These are phyloP conservation scores for Neodiprion pinetum DNA, from an alignment of 1,140 invertebrate species.

Conservation along the genomic window DNA sequence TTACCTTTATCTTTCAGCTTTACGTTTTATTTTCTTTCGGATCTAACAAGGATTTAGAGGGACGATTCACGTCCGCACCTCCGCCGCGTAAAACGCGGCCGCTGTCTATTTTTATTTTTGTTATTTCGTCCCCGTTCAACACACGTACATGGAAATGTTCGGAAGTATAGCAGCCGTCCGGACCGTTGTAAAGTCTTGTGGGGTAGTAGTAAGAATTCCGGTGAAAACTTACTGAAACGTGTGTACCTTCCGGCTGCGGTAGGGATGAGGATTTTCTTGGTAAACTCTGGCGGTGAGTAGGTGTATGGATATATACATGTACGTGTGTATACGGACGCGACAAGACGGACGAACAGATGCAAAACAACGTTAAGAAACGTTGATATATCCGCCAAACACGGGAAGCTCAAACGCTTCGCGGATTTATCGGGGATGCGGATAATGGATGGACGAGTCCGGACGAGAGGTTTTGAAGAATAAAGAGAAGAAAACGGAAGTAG, in stretches of 20 bases:
- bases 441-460: constrained; percentile 47
- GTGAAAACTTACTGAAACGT: not conserved
- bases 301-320: too few relatives aligned
- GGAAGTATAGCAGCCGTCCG: not conserved
- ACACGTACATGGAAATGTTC: too few relatives aligned
- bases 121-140: too few relatives aligned
- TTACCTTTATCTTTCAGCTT: constrained; percentile 9
- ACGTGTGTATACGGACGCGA: constrained; percentile 14
- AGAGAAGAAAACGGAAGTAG: not conserved
- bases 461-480: constrained; percentile 3
- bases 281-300: not conserved
- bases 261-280: not conserved
- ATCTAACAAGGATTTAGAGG: constrained; percentile 53
- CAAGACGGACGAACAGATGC: constrained; percentile 32
- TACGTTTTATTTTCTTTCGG: constrained; percentile 31
- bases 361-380: constrained; percentile 41
- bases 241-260: not conserved
- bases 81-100: not conserved
- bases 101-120: too few relatives aligned
- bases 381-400: constrained; percentile 61
- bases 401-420: constrained; percentile 38
- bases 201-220: not conserved
- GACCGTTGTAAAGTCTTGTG: not conserved
- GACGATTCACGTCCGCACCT: not conserved
- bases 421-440: constrained; percentile 56